Conservation (phyloP, 2,113 vertebrate genomes). For the Leptocoma aspasia region DNA sequence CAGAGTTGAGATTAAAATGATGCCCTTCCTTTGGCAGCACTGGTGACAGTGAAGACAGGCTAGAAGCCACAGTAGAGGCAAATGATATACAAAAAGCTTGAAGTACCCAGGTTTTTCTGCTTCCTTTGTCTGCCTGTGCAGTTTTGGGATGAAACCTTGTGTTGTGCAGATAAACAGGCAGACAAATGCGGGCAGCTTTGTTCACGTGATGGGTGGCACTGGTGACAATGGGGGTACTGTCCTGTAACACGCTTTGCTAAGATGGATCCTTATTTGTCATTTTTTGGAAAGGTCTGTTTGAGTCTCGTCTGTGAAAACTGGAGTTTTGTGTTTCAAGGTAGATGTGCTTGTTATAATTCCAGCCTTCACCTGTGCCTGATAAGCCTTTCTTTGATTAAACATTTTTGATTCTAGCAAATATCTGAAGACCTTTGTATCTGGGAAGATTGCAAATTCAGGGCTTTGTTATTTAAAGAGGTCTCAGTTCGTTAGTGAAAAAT, state of each 20-base stretch:
- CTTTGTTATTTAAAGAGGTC: slow-evolving; percentile 50
- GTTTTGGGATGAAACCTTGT: neutral
- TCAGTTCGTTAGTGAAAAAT: slow-evolving; percentile 25
- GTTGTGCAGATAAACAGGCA: slow-evolving; percentile 27
- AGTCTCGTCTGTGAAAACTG: neutral
- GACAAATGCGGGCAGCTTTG: neutral
- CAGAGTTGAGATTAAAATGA: neutral
- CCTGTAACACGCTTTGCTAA: neutral
- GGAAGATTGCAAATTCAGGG: slow-evolving; percentile 17
- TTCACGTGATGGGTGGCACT: neutral
- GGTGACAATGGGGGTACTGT: neutral
- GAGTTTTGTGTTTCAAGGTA: neutral
- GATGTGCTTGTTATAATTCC: neutral
- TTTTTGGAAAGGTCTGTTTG: neutral
- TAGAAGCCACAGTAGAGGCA: neutral
- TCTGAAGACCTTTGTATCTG: slow-evolving; percentile 19
- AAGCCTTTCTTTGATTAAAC: slow-evolving; percentile 27
- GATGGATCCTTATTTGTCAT: neutral
- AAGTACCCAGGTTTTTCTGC: neutral
- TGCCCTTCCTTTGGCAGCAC: neutral
- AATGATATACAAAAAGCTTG: neutral
- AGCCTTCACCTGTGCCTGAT: neutral
- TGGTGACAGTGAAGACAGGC: neutral
- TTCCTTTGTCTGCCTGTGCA: neutral
- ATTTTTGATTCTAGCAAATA: neutral